Conservation (phyloP, 2,888 invertebrate species). For the Diogma glabrata region DNA sequence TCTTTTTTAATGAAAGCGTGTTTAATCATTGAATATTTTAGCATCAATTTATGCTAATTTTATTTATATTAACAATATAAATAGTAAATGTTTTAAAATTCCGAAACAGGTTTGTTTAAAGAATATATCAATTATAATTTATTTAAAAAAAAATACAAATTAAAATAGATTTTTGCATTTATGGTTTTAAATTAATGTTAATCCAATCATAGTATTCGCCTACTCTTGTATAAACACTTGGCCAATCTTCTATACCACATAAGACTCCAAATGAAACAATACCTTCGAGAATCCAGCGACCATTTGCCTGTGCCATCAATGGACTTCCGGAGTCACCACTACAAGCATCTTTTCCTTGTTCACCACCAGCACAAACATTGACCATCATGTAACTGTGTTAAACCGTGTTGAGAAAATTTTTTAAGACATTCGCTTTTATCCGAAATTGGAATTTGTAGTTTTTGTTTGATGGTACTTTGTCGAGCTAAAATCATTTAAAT, state of each 20-base stretch:
- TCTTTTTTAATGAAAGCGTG: too few species aligned
- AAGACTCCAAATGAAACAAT: constrained; percentile 57
- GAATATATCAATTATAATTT: too few species aligned
- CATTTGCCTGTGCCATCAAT: constrained; percentile 44
- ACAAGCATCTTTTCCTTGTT: constrained; percentile 55
- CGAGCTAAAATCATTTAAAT: constrained; percentile 20
- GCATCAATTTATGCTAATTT: too few species aligned
- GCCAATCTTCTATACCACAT: constrained; percentile 50
- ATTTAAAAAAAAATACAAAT: too few species aligned
- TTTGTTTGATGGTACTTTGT: constrained; percentile 44
- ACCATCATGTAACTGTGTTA: constrained; percentile 24
- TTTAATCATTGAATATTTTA: too few species aligned
- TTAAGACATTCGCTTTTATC: constrained; percentile 38
- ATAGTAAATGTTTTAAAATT: too few species aligned
- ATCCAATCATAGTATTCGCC: constrained; percentile 44
- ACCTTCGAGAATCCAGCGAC: constrained; percentile 48
- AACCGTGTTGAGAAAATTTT: constrained; percentile 26
- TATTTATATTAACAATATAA: too few species aligned
- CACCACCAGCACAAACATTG: constrained; percentile 63
- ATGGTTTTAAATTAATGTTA: constrained; percentile 21
- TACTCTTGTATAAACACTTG: constrained; percentile 57
- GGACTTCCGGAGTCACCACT: constrained; percentile 69
- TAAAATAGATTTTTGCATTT: too few species aligned
- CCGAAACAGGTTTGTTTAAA: too few species aligned
- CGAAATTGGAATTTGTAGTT: constrained; percentile 40